Base-by-base conservation (phyloP, 2,797 vertebrate species). In the Cyprinella venusta region DNA sequence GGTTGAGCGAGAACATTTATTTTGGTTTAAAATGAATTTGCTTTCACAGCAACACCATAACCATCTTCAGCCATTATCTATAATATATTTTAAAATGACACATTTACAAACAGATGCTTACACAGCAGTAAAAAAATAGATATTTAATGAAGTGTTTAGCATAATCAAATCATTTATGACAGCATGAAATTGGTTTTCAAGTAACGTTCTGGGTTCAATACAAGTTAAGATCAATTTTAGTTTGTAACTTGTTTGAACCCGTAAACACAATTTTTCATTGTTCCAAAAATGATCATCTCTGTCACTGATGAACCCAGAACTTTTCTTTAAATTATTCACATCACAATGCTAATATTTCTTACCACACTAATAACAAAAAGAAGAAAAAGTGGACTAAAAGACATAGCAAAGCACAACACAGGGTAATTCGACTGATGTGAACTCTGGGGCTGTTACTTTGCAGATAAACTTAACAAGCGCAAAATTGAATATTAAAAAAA, bases 21-120 rank as follows among this genome's bases (percentile, higher is more conserved):
- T 40, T 30, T 15, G 19, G 30, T 36, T 52, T 65, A 19, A 38
- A 50, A 81, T 15, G 6, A 74, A 65, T 64, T n/a, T 45, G 56
- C 19, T 81, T 21, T 21, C 21, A 81, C 38, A 52, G 56, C 59
- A 75, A 81, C 80, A 81, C 7, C 33, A 26, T 45, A 16, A 64
- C 33, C 59, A 67, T 82, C 33, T 36, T 80, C 8, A n/a, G 8
- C 26, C 24, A 54, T 24, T 30, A 24, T 18, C 45, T 16, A 36
- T 38, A 54, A 75, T 65, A 54, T 21, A 52, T 50, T 42, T 42
- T 40, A 56, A 72, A 63, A 74, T 26, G 4, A 24, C 76, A 52
- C n/a, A 5, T 68, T 61, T 45, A 65, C 21, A 64, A 74, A 74
- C 30, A 67, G 61, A 79, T 75, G 61, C 80, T 82, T 52, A 67